phyloP scores from a whole-genome alignment of 92 coral and sea anemone genomes.

The Diadumene lineata region DNA sequence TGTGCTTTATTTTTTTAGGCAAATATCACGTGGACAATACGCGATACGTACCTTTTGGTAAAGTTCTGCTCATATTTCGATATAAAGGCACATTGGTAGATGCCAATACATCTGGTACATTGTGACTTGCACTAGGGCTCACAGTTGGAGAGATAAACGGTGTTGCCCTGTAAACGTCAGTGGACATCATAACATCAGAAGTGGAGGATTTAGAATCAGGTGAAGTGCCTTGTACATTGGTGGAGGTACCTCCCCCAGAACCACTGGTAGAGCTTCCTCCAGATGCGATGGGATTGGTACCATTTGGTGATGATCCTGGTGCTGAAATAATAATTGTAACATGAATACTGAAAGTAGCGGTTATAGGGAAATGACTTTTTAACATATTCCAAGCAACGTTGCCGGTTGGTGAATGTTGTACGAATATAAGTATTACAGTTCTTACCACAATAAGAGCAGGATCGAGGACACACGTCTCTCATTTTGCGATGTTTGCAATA shows the following conservation, averaged over 20 bases:
- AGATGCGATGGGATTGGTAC: background rate
- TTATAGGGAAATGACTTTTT: too few species aligned
- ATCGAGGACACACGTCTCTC: slow-evolving; percentile 60
- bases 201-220: slow-evolving; percentile 2
- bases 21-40: too few species aligned
- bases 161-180: background rate
- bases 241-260: background rate
- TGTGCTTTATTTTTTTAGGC: too few species aligned
- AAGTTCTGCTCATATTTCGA: slow-evolving; percentile 29
- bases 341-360: too few species aligned
- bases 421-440: too few species aligned
- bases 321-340: background rate
- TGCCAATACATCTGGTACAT: slow-evolving; percentile 32
- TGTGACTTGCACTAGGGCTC: slow-evolving; percentile 7
- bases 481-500: slow-evolving; percentile 65
- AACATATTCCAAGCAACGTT: too few species aligned
- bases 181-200: background rate
- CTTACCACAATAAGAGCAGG: slow-evolving; percentile 69
- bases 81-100: slow-evolving; percentile 16
- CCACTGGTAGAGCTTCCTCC: background rate
- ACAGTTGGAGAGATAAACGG: slow-evolving; percentile 21
- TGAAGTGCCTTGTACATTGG: slow-evolving; percentile 8
- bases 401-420: too few species aligned
- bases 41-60: slow-evolving; percentile 34
- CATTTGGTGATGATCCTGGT: slow-evolving; percentile 3